A percentile compares a stretch with the other conserved stretches of the same genome.
phyloP scores from a whole-genome alignment of 2,888 invertebrate genomes.

The Oasisia sp. region DNA sequence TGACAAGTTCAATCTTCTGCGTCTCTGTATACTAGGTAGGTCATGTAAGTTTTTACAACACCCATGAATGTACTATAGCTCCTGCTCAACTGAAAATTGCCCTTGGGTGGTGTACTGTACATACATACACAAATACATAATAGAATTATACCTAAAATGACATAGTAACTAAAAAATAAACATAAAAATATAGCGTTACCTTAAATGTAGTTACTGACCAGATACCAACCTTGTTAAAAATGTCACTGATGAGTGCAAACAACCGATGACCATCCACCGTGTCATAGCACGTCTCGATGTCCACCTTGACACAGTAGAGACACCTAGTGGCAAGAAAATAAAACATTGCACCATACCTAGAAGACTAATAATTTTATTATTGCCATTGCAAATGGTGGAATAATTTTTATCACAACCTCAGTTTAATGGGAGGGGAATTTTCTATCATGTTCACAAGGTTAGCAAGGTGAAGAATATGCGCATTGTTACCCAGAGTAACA shows the following conservation, averaged over 20 bases:
- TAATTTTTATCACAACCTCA: neutral
- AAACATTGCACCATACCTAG: neutral
- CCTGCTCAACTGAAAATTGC: too few relatives aligned
- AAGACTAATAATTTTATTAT: neutral
- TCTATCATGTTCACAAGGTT: neutral
- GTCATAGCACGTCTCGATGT: constrained; percentile 58
- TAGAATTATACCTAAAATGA: too few relatives aligned
- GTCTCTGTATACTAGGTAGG: too few relatives aligned
- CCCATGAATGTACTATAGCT: too few relatives aligned
- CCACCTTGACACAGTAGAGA: constrained; percentile 60
- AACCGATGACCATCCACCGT: constrained; percentile 52
- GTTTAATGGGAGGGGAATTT: neutral
- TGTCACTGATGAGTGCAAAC: constrained; percentile 45
- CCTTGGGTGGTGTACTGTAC: too few relatives aligned
- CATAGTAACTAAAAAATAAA: too few relatives aligned
- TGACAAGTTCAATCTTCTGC: too few relatives aligned
- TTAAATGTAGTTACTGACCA: neutral
- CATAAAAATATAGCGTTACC: too few relatives aligned
- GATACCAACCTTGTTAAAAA: constrained; percentile 28
- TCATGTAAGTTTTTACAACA: too few relatives aligned
- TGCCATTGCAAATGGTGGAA: neutral
- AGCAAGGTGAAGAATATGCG: neutral
- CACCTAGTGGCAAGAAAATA: constrained; percentile 37
- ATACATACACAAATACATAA: too few relatives aligned
- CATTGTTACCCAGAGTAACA: neutral